A percentile compares a stretch with the other conserved stretches of the same genome.
Conservation (phyloP, 1,140 invertebrate genomes). For the Drosophila kohkoa region DNA sequence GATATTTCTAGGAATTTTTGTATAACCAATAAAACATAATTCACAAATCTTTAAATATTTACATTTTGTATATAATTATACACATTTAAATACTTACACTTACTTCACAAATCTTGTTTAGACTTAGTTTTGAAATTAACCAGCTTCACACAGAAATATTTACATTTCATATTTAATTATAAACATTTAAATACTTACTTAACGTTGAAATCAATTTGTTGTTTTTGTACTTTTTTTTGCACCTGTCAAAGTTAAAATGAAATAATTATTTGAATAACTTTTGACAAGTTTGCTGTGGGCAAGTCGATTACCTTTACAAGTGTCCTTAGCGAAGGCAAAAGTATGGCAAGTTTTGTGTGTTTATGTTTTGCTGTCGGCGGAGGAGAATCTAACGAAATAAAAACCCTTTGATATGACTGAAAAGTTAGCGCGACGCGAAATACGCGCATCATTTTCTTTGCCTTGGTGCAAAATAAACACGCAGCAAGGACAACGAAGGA, state of each 20-base stretch:
- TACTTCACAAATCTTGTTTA: too few species aligned
- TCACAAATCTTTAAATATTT: too few species aligned
- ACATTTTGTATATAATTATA: neutral
- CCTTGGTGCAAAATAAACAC: conserved; percentile 28
- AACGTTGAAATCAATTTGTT: neutral
- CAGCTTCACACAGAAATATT: too few species aligned
- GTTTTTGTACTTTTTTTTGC: neutral
- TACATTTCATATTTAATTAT: neutral
- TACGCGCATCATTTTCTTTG: conserved; percentile 21
- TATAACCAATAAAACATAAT: too few species aligned
- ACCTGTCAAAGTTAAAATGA: neutral
- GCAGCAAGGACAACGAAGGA: conserved; percentile 6
- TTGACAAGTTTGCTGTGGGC: neutral
- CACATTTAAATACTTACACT: neutral
- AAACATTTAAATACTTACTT: neutral
- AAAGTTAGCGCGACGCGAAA: conserved; percentile 18
- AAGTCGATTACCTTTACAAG: neutral
- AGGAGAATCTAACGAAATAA: conserved; percentile 26
- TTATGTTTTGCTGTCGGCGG: conserved; percentile 22
- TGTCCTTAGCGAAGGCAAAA: conserved; percentile 9
- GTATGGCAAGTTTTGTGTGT: conserved; percentile 32
- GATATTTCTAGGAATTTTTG: too few species aligned
- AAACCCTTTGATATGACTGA: conserved; percentile 43
- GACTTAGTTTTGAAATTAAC: too few species aligned
- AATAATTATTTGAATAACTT: conserved; percentile 6